Conservation (phyloP, 2,888 invertebrate species). For the Troglohyphantes excavatus region DNA sequence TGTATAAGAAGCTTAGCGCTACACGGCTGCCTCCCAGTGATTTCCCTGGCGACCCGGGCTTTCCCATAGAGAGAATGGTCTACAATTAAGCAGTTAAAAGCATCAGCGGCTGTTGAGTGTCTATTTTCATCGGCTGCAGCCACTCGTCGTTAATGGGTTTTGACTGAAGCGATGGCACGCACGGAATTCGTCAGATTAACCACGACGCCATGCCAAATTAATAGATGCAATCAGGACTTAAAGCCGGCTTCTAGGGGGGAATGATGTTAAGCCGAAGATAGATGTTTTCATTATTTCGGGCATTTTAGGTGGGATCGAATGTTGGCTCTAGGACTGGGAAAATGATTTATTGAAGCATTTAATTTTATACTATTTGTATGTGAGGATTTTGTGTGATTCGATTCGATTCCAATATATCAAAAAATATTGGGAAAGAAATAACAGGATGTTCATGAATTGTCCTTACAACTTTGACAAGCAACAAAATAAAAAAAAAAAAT, state of each 20-base stretch:
- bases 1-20: conserved; percentile 75
- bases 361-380: background rate
- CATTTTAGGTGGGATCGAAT: background rate
- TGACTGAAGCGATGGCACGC: conserved; percentile 53
- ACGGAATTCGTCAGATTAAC: conserved; percentile 53
- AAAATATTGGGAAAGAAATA: too few species aligned
- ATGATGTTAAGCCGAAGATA: conserved; percentile 5
- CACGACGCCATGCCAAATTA: conserved; percentile 68
- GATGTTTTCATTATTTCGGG: conserved; percentile 15
- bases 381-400: background rate
- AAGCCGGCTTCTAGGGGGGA: conserved; percentile 1
- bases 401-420: background rate
- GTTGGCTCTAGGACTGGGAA: background rate
- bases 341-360: background rate
- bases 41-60: conserved; percentile 66
- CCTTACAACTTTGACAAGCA: too few species aligned
- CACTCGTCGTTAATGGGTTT: conserved; percentile 69
- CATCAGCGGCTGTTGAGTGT: conserved; percentile 62
- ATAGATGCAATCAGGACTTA: conserved; percentile 71
- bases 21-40: conserved; percentile 65
- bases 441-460: too few species aligned
- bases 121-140: conserved; percentile 70
- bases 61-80: conserved; percentile 45
- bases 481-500: too few species aligned
- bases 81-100: conserved; percentile 79